Evolutionary conservation across 2,797 vertebrate genomes (phyloP).

Genomic region (Rhodeus uyekii): DNA sequence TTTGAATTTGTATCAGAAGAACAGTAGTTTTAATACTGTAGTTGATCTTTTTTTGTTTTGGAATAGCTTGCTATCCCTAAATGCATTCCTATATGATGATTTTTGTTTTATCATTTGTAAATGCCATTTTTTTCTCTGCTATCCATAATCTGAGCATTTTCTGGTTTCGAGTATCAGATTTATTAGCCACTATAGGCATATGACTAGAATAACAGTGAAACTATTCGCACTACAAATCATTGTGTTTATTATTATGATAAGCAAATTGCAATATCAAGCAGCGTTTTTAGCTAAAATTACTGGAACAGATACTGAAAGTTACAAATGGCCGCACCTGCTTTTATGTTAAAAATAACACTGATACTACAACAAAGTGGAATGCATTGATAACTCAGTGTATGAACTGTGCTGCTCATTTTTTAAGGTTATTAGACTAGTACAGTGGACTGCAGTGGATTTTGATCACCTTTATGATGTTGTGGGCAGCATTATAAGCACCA

Average conservation of each 20-base stretch:
- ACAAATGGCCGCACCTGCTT: neutral
- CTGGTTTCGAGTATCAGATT: neutral
- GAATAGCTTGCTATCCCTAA: neutral
- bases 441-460: slow-evolving; percentile 32
- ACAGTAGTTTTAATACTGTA: neutral
- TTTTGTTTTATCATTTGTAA: neutral
- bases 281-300: neutral
- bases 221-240: neutral
- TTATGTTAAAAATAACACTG: neutral
- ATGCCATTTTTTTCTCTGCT: neutral
- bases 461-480: slow-evolving; percentile 87
- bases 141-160: neutral
- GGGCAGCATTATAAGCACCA: slow-evolving; percentile 84
- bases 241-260: neutral
- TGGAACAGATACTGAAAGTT: neutral
- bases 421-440: neutral
- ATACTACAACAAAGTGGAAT: slow-evolving; percentile 10
- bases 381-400: slow-evolving; percentile 22
- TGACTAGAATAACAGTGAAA: neutral
- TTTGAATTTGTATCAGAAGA: neutral
- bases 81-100: neutral
- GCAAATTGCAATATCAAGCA: neutral
- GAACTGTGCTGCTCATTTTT: neutral
- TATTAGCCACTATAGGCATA: neutral
- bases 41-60: neutral